Base-by-base conservation (phyloP, 1,140 invertebrate genomes). In the Brachionus koreanus region DNA sequence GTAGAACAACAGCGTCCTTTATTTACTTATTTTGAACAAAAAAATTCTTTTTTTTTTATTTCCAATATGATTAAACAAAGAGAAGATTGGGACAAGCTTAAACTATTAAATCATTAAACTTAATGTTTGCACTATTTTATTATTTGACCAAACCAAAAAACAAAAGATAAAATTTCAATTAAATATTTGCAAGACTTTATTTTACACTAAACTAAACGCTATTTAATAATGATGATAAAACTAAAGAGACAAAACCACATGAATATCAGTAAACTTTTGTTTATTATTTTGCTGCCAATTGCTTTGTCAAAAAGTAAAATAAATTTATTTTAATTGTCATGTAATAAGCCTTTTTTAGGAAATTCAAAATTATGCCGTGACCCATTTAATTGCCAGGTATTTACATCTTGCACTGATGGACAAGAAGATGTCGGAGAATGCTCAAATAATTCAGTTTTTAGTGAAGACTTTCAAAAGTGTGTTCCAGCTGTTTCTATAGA, bases 401-500 rank as follows among this genome's bases (percentile, higher is more conserved):
- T 65, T 52, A 29, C 42, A n/a, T 49, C 79, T 2, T 82, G 79
- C 35, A 29, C 3, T 16, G 12, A 65, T 57, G 49, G 29, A 25
- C 4, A 37, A 23, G 13, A 57, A 19, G 23, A 9, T 16, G 13
- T 82, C 0, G 43, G 65, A 67, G 43, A 65, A 16, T 82, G 79
- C 25, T 29, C 79, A 35, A 65, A 43, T 37, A 57, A 23, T 42
- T 65, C 25, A 0, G 57, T 82, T 12, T 82, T 82, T 82, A 42
- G 42, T 67, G 61, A 82, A 25, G 49, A 49, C n/a, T n/a, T 39
- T 3, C 79, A 82, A 82, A 82, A 67, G n/a, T 82, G 79, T 82
- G 79, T 67, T 9, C 46, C 23, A 29, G 49, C 76, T 12, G 23
- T 61, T 37, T 33, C 46, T 12, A n/a, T 61, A 1, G 76, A 79